These are phyloP conservation scores for Euglossa dilemma DNA, from an alignment of 1,140 invertebrate genomes.

Conservation along the genomic window DNA sequence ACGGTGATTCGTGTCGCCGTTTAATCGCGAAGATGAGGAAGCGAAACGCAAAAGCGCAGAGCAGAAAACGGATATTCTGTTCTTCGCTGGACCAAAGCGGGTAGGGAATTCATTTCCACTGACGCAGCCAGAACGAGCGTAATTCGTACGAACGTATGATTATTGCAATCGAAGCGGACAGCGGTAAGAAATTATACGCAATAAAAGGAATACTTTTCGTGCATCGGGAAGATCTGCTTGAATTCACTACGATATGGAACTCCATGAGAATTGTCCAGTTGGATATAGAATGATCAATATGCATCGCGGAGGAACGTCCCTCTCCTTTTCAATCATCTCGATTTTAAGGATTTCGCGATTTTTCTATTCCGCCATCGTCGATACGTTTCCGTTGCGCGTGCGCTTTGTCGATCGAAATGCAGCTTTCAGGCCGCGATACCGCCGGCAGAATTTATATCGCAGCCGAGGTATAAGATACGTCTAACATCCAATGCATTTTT, in stretches of 20 bases:
- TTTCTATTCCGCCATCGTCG: constrained; percentile 8
- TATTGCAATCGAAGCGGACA: no score
- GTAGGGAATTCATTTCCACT: no score
- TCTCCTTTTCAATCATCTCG: constrained; percentile 17
- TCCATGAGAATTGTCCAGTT: neutral
- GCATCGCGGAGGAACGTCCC: neutral
- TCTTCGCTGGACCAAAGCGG: no score
- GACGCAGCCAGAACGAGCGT: no score
- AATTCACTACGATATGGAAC: neutral
- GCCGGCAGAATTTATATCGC: neutral
- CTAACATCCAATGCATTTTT: neutral
- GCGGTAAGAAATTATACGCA: no score
- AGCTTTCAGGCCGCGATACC: constrained; percentile 27
- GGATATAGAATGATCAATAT: neutral
- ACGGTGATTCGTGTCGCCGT: no score
- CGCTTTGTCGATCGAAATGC: neutral
- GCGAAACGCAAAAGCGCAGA: no score
- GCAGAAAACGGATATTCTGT: no score
- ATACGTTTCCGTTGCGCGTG: constrained; percentile 37
- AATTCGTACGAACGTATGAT: no score
- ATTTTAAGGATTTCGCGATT: constrained; percentile 28
- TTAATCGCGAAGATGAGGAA: no score
- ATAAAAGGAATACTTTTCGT: no score
- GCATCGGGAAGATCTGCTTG: neutral
- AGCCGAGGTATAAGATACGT: neutral